Evolutionary conservation across 1,140 invertebrate species (phyloP), one percentile per base, ranked within the genome.

Genomic region (Drosophila subobscura): DNA sequence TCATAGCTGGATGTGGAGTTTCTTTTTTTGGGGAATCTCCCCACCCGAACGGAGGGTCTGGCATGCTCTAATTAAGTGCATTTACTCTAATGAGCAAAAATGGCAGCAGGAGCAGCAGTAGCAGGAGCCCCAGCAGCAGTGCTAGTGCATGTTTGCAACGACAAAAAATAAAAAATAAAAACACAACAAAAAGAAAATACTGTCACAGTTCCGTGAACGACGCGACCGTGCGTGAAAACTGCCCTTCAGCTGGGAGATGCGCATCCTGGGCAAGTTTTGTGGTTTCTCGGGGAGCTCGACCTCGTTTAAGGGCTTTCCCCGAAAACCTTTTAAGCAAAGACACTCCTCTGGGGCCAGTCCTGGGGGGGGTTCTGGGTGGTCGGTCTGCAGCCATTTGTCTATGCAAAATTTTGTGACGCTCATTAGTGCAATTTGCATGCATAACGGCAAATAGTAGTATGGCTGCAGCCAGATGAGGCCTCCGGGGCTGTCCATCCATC

Each of bases 71-170:
- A 85, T 85, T 85, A 85, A 85, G 73, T 85, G 80, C 77, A 85
- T 80, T 85, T 85, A 85, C 81, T 80, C 81, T 85, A 85, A 85
- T 85, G 80, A 85, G 80, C 80, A 85, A 85, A 85, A 85, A 85
- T 85, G 56, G 66, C 70, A 64, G 54, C 59, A 60, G 55, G 33
- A 49, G 49, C 44, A 44, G 52, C 4, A 44, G 52, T 37, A 58
- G 45, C 8, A 42, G 25, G 45, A 22, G 60, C 37, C 52, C 55
- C 44, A 46, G 42, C 59, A 58, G 51, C 51, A 68, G 50, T 59
- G 64, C 27, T 49, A 37, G 37, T 41, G 16, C 16, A 22, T 44
- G 70, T 59, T 71, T 33, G 49, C 29, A 10, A 8, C 3, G 5
- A 8, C 8, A 33, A 8, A 3, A 33, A 1, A 0, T 0, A 20